These are phyloP conservation scores for Morpho achilles DNA, from an alignment of 2,888 invertebrate genomes.

Conservation along the genomic window DNA sequence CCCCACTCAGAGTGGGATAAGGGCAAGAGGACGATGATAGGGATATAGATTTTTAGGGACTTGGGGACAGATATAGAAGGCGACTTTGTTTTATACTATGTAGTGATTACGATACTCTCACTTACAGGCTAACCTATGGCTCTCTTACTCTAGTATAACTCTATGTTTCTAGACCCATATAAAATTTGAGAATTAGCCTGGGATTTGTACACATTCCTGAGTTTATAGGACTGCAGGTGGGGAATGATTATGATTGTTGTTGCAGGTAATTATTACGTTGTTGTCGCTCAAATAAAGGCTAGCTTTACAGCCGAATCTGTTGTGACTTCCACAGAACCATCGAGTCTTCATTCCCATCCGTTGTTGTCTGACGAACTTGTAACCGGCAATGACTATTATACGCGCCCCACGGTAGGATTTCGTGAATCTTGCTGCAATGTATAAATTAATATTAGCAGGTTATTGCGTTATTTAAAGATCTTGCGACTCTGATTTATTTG, in stretches of 20 bases:
- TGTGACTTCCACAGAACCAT: constrained; percentile 32
- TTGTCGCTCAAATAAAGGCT: constrained; percentile 22
- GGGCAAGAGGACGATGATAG: no score
- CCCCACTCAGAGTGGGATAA: no score
- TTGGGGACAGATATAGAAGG: no score
- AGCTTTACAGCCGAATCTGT: constrained; percentile 28
- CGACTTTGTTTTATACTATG: no score
- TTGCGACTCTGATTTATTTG: no score
- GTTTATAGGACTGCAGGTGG: constrained; percentile 17
- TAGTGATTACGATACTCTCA: no score
- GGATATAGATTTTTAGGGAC: no score
- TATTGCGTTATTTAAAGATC: no score
- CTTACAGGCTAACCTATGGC: no score
- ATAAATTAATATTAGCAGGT: no score
- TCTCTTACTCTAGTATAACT: no score
- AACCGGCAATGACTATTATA: constrained; percentile 26
- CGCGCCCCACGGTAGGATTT: constrained; percentile 29
- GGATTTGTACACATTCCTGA: background rate
- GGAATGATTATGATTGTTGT: constrained; percentile 20
- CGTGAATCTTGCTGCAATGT: constrained; percentile 24
- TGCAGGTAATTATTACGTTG: constrained; percentile 14
- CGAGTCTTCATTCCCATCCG: constrained; percentile 25
- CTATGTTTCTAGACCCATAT: no score
- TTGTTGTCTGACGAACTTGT: constrained; percentile 30
- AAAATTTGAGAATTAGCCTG: background rate